phyloP scores from a whole-genome alignment of 1,140 invertebrate genomes.

The Ostrea denselamellosa region DNA sequence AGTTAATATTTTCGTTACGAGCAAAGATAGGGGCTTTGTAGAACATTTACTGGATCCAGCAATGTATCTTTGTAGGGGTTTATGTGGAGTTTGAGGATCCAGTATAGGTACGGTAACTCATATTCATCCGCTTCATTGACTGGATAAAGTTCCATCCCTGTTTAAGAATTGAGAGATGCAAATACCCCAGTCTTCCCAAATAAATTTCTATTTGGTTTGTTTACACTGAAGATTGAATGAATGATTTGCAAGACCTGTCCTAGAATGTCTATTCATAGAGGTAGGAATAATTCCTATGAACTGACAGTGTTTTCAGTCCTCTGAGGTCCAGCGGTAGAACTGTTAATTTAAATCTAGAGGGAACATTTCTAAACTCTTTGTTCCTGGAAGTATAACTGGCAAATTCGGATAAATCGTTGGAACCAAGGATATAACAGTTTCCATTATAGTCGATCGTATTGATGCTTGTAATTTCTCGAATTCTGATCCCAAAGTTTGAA shows the following conservation, averaged over 20 bases:
- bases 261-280: neutral
- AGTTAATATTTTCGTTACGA: too few relatives aligned
- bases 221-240: neutral
- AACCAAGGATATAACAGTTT: neutral
- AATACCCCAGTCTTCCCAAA: neutral
- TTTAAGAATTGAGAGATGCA: too few relatives aligned
- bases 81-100: too few relatives aligned
- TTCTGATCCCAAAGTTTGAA: neutral
- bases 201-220: neutral
- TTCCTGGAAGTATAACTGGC: neutral
- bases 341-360: neutral
- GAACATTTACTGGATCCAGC: too few relatives aligned
- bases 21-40: too few relatives aligned
- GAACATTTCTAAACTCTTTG: neutral
- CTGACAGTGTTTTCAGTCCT: neutral
- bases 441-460: neutral
- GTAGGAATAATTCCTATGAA: neutral
- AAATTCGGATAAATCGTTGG: neutral
- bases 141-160: too few relatives aligned
- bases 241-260: neutral
- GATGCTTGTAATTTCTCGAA: neutral
- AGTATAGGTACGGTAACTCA: too few relatives aligned
- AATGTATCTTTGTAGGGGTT: too few relatives aligned
- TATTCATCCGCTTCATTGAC: too few relatives aligned
- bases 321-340: neutral